Conservation (phyloP, 2,797 vertebrate genomes). For the Spinus olivaceus region DNA sequence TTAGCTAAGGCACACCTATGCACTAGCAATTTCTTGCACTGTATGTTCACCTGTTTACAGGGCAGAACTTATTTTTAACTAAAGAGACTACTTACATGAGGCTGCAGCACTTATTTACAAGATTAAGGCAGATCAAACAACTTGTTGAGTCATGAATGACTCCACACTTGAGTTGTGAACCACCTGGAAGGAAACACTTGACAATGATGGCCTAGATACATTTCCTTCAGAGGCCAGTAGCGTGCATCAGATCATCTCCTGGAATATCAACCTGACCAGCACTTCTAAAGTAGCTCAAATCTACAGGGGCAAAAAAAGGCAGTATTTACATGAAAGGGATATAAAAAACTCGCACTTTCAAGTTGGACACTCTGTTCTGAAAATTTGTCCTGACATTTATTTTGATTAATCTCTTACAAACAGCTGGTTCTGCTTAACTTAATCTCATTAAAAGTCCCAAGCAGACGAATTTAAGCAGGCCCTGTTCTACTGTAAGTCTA, state of each 20-base stretch:
- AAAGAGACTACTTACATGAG: background rate
- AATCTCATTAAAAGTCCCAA: background rate
- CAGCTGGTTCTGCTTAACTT: background rate
- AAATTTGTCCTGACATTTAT: background rate
- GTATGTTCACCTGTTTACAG: background rate
- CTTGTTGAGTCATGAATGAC: background rate
- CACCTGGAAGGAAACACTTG: background rate
- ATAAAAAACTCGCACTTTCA: background rate
- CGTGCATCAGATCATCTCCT: background rate
- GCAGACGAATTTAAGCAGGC: background rate
- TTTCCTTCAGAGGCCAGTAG: background rate
- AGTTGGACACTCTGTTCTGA: background rate
- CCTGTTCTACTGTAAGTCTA: background rate
- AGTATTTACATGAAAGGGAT: background rate
- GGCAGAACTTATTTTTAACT: background rate
- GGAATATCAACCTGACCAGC: background rate
- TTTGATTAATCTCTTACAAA: slow-evolving; percentile 8
- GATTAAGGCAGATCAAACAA: background rate
- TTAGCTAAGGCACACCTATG: background rate
- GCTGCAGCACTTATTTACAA: background rate
- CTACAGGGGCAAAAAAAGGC: background rate
- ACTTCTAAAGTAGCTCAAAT: background rate
- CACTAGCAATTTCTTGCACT: background rate
- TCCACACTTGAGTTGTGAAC: background rate
- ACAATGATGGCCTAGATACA: background rate